A percentile compares a stretch with the other conserved stretches of the same genome.
These are phyloP conservation scores for Esperia sulphurella DNA, from an alignment of 2,888 invertebrate species.

Conservation along the genomic window DNA sequence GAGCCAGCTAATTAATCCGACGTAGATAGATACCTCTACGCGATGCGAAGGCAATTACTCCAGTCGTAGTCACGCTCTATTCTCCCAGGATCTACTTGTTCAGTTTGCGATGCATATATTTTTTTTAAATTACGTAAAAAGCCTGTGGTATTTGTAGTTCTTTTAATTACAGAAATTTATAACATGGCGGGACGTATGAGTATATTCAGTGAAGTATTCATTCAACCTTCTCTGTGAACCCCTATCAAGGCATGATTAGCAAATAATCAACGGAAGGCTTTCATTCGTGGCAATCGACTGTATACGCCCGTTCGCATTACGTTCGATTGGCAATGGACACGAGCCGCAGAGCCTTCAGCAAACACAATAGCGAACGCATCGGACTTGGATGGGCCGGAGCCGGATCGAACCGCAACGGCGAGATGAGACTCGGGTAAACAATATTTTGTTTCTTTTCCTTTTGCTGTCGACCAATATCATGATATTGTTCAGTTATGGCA, in stretches of 20 bases:
- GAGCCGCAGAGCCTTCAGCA: slow-evolving; percentile 66
- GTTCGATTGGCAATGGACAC: slow-evolving; percentile 67
- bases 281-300: slow-evolving; percentile 54
- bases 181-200: slow-evolving; percentile 1
- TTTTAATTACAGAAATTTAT: slow-evolving; percentile 19
- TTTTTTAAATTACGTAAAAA: slow-evolving; percentile 37
- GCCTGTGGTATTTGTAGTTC: slow-evolving; percentile 10
- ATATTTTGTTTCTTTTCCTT: slow-evolving; percentile 39
- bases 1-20: slow-evolving; percentile 57
- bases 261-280: slow-evolving; percentile 46
- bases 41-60: slow-evolving; percentile 56
- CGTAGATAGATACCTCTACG: slow-evolving; percentile 35
- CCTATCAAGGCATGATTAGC: slow-evolving; percentile 44
- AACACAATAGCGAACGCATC: slow-evolving; percentile 68
- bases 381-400: slow-evolving; percentile 45
- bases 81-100: slow-evolving; percentile 41
- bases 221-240: slow-evolving; percentile 13
- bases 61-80: slow-evolving; percentile 42
- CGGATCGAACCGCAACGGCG: slow-evolving; percentile 21
- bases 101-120: slow-evolving; percentile 17
- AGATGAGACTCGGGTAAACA: slow-evolving; percentile 61
- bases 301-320: slow-evolving; percentile 41
- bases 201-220: slow-evolving; percentile 14
- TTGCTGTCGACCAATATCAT: slow-evolving; percentile 22
- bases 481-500: slow-evolving; percentile 5